phyloP scores from a whole-genome alignment of 2,113 vertebrate species.

The Nasalis larvatus region DNA sequence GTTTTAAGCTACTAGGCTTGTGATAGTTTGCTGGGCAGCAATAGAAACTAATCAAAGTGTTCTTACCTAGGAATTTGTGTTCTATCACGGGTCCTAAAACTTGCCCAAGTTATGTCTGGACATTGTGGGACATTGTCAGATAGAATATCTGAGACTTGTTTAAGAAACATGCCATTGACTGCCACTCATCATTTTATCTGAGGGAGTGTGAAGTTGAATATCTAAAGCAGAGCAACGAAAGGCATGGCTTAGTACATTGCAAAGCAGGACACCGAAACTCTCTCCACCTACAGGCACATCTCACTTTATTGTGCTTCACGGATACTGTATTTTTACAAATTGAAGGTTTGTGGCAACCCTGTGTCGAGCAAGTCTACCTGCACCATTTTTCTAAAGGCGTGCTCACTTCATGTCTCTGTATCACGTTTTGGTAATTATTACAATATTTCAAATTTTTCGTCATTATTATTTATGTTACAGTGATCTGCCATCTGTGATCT shows the following conservation, averaged over 20 bases:
- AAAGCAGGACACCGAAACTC: not conserved
- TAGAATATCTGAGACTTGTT: not conserved
- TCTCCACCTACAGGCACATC: not conserved
- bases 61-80: not conserved
- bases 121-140: not conserved
- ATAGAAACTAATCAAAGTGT: not conserved
- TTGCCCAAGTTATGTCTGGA: not conserved
- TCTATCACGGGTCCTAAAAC: not conserved
- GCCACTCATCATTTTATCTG: not conserved
- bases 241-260: not conserved
- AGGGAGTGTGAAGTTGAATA: not conserved
- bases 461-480: not conserved
- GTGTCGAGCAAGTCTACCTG: not conserved
- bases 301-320: not conserved
- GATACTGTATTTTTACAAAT: not conserved
- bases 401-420: not conserved
- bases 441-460: not conserved
- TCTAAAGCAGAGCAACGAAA: not conserved
- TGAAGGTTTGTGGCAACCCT: not conserved
- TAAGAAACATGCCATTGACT: not conserved
- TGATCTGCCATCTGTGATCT: not conserved
- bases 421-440: not conserved
- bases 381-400: not conserved
- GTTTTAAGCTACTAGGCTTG: not conserved
- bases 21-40: not conserved